A percentile compares a stretch with the other conserved stretches of the same genome.
phyloP scores from a whole-genome alignment of 2,888 invertebrate species.

The Deroplatys truncata region DNA sequence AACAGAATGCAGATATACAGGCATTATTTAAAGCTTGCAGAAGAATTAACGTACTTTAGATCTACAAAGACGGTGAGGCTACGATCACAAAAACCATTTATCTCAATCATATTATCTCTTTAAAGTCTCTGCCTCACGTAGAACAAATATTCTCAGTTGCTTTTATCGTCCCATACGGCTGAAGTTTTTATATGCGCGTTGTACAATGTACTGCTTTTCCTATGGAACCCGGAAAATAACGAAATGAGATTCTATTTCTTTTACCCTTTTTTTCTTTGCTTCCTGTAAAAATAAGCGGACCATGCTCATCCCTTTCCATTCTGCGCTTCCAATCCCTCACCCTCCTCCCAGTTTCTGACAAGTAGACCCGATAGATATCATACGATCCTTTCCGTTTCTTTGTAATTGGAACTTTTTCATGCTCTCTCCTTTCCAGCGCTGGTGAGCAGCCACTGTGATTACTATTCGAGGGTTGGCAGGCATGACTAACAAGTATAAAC shows the following conservation, averaged over 20 bases:
- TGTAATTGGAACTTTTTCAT: neutral
- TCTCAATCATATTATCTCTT: neutral
- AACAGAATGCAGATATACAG: too few relatives aligned
- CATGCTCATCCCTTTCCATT: neutral
- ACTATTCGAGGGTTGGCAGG: neutral
- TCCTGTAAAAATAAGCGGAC: neutral
- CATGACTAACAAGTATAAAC: neutral
- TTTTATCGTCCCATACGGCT: too few relatives aligned
- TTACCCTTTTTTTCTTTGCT: neutral
- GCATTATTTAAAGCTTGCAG: too few relatives aligned
- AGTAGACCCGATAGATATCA: neutral
- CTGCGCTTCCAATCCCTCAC: neutral
- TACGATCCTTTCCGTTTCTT: neutral
- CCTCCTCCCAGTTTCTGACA: neutral
- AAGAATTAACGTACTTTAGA: too few relatives aligned
- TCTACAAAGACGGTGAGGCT: too few relatives aligned
- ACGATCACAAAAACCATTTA: neutral
- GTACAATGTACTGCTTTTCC: neutral
- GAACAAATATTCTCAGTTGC: too few relatives aligned
- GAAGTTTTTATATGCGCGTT: neutral
- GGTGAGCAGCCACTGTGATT: neutral
- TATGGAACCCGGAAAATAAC: neutral
- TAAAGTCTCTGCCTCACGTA: too few relatives aligned
- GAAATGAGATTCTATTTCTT: neutral
- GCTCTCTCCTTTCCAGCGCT: neutral